A percentile compares a stretch with the other conserved stretches of the same genome.
phyloP scores from a whole-genome alignment of 2,797 vertebrate genomes.

The Scarus forsteni region DNA sequence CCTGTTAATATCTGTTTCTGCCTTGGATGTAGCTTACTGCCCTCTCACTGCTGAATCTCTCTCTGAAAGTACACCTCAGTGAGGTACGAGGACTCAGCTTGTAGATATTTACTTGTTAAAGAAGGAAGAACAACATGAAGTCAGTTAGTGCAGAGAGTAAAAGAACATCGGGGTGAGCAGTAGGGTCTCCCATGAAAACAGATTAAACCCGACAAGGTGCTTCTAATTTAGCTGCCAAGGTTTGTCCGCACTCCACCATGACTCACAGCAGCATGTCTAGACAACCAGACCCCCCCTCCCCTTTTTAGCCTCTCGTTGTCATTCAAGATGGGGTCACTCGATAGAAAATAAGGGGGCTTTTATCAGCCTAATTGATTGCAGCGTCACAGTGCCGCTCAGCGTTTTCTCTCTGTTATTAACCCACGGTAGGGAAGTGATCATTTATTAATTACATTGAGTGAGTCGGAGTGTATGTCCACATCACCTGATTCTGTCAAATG shows the following conservation, averaged over 20 bases:
- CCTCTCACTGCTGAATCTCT: too few species aligned
- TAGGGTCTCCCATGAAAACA: conserved; percentile 21
- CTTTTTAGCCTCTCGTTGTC: conserved; percentile 39
- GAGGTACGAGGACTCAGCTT: background rate
- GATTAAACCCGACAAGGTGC: conserved; percentile 58
- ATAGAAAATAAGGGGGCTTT: conserved; percentile 56
- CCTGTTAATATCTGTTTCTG: too few species aligned
- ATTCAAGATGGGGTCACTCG: conserved; percentile 58
- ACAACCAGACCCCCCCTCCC: conserved; percentile 19
- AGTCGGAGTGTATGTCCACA: conserved; percentile 33
- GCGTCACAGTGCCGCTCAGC: conserved; percentile 13
- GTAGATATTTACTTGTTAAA: conserved; percentile 17
- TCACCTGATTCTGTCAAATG: conserved; percentile 52
- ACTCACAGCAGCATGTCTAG: conserved; percentile 61
- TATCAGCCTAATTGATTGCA: conserved; percentile 66
- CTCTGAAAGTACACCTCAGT: background rate
- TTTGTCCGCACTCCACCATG: conserved; percentile 45
- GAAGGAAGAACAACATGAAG: conserved; percentile 1
- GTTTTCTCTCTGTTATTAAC: conserved; percentile 53
- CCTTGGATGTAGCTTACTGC: too few species aligned
- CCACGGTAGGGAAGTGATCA: conserved; percentile 27
- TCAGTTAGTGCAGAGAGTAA: conserved; percentile 1
- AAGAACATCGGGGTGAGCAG: conserved; percentile 24
- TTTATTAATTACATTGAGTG: conserved; percentile 58
- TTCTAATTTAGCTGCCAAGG: conserved; percentile 36